These are phyloP conservation scores for Loriculus beryllinus DNA, from an alignment of 2,797 vertebrate species.

Conservation along the genomic window DNA sequence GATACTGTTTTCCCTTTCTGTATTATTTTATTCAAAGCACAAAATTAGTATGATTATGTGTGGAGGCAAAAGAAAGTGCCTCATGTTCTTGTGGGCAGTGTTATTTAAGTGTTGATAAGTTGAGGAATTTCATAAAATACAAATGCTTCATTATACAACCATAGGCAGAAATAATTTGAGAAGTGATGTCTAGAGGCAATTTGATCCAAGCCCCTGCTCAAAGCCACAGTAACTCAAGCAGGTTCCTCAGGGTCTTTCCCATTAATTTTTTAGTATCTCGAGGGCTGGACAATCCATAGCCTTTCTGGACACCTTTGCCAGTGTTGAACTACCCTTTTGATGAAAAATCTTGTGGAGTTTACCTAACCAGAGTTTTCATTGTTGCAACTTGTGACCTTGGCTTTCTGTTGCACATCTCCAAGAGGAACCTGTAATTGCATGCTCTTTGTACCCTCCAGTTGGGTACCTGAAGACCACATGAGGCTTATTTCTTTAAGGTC, in stretches of 20 bases:
- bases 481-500: background rate
- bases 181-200: background rate
- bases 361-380: background rate
- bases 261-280: background rate
- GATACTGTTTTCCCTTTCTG: background rate
- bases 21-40: background rate
- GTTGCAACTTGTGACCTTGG: background rate
- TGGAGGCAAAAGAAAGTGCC: background rate
- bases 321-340: background rate
- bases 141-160: background rate
- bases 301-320: background rate
- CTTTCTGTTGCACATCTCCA: background rate
- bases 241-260: background rate
- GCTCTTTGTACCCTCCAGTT: background rate
- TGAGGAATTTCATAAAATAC: background rate
- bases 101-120: background rate
- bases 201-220: background rate
- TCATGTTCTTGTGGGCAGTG: background rate
- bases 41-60: background rate
- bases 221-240: background rate
- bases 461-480: fast-evolving
- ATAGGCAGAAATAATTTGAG: background rate
- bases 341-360: background rate
- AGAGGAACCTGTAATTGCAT: background rate
- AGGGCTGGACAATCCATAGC: background rate